A percentile compares a stretch with the other conserved stretches of the same genome.
These are phyloP conservation scores for Lochmaea capreae DNA, from an alignment of 2,888 invertebrate genomes.

Conservation along the genomic window DNA sequence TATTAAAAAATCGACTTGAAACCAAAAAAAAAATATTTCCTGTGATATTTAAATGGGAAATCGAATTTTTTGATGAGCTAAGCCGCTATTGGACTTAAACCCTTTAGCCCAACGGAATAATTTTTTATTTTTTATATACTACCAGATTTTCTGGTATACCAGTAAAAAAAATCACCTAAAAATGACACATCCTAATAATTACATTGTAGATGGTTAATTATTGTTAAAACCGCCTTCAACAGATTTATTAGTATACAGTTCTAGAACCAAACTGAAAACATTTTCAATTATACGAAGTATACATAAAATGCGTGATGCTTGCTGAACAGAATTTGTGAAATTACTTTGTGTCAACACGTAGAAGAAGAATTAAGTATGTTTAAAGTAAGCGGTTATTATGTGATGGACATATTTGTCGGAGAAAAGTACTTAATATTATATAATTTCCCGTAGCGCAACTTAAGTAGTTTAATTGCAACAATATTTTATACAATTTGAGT, in stretches of 20 bases:
- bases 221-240: no score
- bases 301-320: background rate
- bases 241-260: background rate
- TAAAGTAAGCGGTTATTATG: constrained; percentile 1
- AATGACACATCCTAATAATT: no score
- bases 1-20: no score
- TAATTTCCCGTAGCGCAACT: background rate
- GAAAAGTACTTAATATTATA: background rate
- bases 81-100: no score
- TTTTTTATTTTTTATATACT: no score
- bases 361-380: background rate
- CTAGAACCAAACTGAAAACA: background rate
- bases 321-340: background rate
- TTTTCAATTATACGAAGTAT: background rate
- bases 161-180: no score
- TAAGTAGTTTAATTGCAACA: background rate
- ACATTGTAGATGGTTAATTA: no score
- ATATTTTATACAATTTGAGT: constrained; percentile 1
- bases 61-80: no score
- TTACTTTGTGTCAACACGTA: constrained; percentile 1
- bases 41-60: no score
- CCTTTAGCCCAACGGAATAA: no score
- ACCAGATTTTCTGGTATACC: no score
- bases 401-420: constrained; percentile 4
- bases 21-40: no score